Evolutionary conservation across 2,888 invertebrate species (phyloP).

Genomic region (Lottia scabra): DNA sequence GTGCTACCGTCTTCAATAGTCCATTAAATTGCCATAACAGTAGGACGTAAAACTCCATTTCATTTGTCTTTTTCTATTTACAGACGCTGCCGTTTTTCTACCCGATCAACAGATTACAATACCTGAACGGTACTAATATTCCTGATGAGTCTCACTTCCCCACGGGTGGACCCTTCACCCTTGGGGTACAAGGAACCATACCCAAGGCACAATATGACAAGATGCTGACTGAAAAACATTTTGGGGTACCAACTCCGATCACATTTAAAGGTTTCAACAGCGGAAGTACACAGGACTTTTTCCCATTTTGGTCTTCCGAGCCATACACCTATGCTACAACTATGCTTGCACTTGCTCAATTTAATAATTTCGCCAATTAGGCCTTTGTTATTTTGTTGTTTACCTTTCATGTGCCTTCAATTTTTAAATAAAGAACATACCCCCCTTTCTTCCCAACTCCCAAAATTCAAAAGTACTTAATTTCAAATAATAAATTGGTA

Average conservation of each 20-base stretch:
- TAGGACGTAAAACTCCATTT: no score
- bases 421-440: no score
- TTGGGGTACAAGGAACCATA: constrained; percentile 46
- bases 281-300: constrained; percentile 32
- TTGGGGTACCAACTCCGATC: constrained; percentile 33
- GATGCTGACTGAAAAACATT: constrained; percentile 35
- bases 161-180: constrained; percentile 18
- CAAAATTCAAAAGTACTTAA: no score
- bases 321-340: constrained; percentile 54
- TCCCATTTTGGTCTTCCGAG: constrained; percentile 57
- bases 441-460: no score
- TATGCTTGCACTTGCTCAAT: constrained; percentile 47
- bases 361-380: neutral
- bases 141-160: constrained; percentile 23
- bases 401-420: no score
- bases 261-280: constrained; percentile 53
- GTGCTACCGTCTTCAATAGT: no score
- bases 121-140: constrained; percentile 38
- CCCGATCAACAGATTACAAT: constrained; percentile 39
- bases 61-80: neutral
- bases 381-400: no score
- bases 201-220: constrained; percentile 39
- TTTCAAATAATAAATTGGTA: no score
- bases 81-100: constrained; percentile 33
- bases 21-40: no score